A percentile compares a stretch with the other conserved stretches of the same genome.
These are phyloP conservation scores for Pogonophryne albipinna DNA, from an alignment of 2,797 vertebrate species.

Conservation along the genomic window DNA sequence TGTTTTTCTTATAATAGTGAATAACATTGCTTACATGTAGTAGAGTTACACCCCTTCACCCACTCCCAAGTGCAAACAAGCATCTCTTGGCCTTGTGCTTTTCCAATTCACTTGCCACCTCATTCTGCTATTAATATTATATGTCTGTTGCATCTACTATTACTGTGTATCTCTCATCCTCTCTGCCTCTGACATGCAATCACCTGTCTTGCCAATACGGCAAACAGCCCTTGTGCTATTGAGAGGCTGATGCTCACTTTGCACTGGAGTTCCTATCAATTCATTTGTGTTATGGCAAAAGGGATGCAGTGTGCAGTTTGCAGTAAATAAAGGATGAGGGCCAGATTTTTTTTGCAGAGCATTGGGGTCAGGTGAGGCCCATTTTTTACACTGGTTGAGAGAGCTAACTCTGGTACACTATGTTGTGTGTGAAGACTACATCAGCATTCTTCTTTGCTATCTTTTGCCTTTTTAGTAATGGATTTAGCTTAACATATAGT, in stretches of 20 bases:
- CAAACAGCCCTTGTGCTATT: constrained; percentile 26
- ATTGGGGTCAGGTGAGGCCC: constrained; percentile 52
- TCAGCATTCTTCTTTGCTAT: neutral
- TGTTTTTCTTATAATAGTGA: constrained; percentile 14
- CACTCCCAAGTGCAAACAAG: constrained; percentile 62
- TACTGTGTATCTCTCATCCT: constrained; percentile 24
- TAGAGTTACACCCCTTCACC: constrained; percentile 39
- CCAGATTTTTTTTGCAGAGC: constrained; percentile 46
- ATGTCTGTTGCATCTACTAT: constrained; percentile 52
- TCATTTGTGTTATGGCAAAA: constrained; percentile 62
- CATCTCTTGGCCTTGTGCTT: constrained; percentile 40
- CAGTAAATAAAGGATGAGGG: constrained; percentile 38
- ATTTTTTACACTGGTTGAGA: constrained; percentile 44
- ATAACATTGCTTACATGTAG: constrained; percentile 15
- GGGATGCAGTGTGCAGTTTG: constrained; percentile 55
- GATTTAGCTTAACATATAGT: neutral
- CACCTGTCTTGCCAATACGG: constrained; percentile 39
- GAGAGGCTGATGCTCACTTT: constrained; percentile 61
- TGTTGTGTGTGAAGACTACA: constrained; percentile 14
- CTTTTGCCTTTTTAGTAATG: neutral
- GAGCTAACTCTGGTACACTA: constrained; percentile 35
- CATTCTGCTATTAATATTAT: constrained; percentile 39
- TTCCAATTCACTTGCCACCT: constrained; percentile 17
- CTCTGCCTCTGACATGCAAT: constrained; percentile 43
- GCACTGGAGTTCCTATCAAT: constrained; percentile 60